Base-by-base conservation (phyloP, 2,113 vertebrate genomes). In the Onychostoma macrolepis region DNA sequence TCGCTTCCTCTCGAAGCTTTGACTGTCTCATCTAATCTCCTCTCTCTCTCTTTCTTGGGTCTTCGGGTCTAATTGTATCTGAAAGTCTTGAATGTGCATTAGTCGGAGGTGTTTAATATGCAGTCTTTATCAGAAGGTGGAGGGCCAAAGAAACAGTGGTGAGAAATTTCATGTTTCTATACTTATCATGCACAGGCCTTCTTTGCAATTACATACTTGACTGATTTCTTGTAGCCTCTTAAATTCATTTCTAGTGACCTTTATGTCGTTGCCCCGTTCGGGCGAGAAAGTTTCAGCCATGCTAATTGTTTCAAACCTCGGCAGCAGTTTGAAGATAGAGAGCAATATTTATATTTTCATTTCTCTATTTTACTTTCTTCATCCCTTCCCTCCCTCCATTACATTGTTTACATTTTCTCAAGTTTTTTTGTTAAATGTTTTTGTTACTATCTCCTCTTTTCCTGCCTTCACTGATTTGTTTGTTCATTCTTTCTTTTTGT, bases 121-220 rank as follows among this genome's bases (percentile, higher is more conserved):
- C 85, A 41, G 24, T 43, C 83, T 92, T 93, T 93, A 92, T 95
- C 90, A 85, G 85, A 81, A 91, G 91, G 91, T 90, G 87, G 90
- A 86, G 77, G 38, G 80, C 50, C 48, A 85, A 63, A 87, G 87
- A 88, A 90, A 83, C 81, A 53, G 84, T 50, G 61, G 58, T n/a
- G 79, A 82, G 75, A 86, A 91, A 94, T 93, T 94, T 92, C 91
- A 90, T 92, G 90, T 91, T 91, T 91, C 92, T 93, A 89, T 94
- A 94, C 91, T 95, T 94, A 95, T 94, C 94, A 93, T 87, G 85
- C 89, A 74, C 89, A 90, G 90, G 87, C 90, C 91, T 89, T 92
- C 92, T 93, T 94, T 90, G 92, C 93, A 96, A 96, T 96, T 96
- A 96, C 94, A 96, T 93, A 93, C 95, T 92, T 95, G 93, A 94